Percentiles rank a stretch among this genome's conserved stretches.
Conservation (phyloP, 2,113 vertebrate genomes). For the Passer domesticus region DNA sequence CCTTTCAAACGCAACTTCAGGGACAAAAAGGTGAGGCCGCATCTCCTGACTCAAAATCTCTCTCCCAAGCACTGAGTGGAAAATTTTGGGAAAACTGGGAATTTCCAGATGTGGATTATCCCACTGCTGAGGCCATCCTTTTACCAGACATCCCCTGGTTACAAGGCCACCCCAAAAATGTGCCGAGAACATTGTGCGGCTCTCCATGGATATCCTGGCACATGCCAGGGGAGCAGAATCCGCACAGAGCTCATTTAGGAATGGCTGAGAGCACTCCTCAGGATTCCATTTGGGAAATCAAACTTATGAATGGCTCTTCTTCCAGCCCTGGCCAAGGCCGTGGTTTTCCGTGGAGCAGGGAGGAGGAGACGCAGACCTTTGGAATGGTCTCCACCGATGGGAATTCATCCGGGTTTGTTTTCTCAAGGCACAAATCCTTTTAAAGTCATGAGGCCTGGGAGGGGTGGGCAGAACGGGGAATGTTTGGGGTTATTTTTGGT, state of each 20-base stretch:
- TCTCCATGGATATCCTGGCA: neutral
- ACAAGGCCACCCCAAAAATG: neutral
- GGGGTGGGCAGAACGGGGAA: neutral
- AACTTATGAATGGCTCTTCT: neutral
- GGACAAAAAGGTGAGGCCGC: neutral
- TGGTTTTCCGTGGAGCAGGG: conserved; percentile 43
- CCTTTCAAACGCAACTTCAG: neutral
- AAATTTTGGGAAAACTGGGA: neutral
- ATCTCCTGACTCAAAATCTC: neutral
- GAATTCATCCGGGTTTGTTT: conserved; percentile 62
- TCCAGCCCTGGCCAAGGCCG: conserved; percentile 26
- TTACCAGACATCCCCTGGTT: neutral
- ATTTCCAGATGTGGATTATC: neutral
- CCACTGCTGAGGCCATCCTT: neutral
- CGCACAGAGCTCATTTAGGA: neutral
- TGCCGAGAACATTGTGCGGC: rapidly evolving
- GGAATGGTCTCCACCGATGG: conserved; percentile 32
- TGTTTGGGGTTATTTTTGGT: conserved; percentile 38
- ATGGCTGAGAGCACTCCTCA: neutral
- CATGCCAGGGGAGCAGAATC: neutral
- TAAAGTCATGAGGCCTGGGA: conserved; percentile 20
- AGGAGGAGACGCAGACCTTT: conserved; percentile 20
- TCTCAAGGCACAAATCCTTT: conserved; percentile 67
- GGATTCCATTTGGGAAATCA: neutral
- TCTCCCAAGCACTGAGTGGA: neutral